Conservation (phyloP, 2,113 vertebrate genomes). For the Hystrix brachyura region DNA sequence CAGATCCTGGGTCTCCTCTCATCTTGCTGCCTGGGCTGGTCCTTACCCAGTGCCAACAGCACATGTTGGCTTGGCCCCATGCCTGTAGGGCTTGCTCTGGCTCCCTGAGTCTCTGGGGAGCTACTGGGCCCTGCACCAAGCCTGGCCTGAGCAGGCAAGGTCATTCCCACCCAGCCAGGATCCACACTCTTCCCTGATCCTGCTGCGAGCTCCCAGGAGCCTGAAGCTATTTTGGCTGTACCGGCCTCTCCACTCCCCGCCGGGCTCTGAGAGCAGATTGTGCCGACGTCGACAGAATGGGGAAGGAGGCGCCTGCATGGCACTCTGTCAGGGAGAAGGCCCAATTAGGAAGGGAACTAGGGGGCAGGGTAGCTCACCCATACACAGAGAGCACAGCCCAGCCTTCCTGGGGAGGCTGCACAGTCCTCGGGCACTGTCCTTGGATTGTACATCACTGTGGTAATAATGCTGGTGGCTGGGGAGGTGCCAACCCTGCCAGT, state of each 20-base stretch:
- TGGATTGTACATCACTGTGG: accelerated
- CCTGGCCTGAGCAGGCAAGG: background rate
- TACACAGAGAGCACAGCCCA: background rate
- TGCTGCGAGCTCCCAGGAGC: background rate
- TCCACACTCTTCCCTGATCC: background rate
- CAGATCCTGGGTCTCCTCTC: background rate
- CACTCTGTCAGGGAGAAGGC: slow-evolving; percentile 45
- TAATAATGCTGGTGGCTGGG: background rate
- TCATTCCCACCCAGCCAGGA: background rate
- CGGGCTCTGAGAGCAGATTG: slow-evolving; percentile 63
- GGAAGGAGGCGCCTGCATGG: background rate
- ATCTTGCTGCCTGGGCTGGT: background rate
- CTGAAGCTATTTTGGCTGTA: background rate
- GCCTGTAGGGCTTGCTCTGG: background rate
- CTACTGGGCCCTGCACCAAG: background rate
- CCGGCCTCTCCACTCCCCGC: background rate
- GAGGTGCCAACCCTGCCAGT: background rate
- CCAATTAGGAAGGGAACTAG: slow-evolving; percentile 37
- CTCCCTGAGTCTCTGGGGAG: background rate
- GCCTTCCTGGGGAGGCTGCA: background rate
- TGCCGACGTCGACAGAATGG: slow-evolving; percentile 38
- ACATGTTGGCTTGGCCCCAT: background rate
- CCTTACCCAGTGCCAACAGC: accelerated
- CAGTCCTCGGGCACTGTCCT: background rate
- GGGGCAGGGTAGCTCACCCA: background rate